Base-by-base conservation (phyloP, 2,888 invertebrate genomes). In the Chrysopilus asiliformis region DNA sequence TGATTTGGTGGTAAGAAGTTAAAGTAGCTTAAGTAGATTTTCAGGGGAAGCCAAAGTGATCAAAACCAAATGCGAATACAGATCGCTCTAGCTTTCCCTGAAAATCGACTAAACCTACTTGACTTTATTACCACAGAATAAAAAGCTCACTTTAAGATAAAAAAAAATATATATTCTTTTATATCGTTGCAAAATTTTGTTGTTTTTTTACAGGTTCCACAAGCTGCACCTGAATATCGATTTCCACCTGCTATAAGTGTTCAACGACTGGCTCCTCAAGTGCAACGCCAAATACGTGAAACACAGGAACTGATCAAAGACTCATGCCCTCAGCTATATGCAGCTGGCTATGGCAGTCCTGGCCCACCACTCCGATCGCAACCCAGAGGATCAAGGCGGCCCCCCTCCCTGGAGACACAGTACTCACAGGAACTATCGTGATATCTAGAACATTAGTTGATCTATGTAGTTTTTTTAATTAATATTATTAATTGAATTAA, bases 391-490 rank as follows among this genome's bases (percentile, higher is more conserved):
- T 51, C 53, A 52, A 57, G 63, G 56, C 57, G 60, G 53, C 60
- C 63, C 57, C 60, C 63, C 57, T 60, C 60, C 60, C 56, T 64
- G 60, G 63, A 64, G 58, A 60, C 63, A 40, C 61, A 63, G 56
- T 64, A 62, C 59, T 63, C 63, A 45, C 62, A 61, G 58, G 63
- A 64, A 58, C 57, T 62, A 54, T 64, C 63, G 64, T 64, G 63
- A 64, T 64, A 64, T 61, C 57, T 63, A 60, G 57, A 63, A 51
- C 57, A 60, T 50, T 59, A 57, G 53, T 46, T 48, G 40, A 46
- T 38, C 28, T 38, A 26, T 27, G 27, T 26, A n/a, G 6, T 26
- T 26, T 26, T 26, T 26, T 10, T 26, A n/a, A 8, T 4, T 26
- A 8, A n/a, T 26, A 8, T 12, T 12, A 8, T 26, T 26, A 26